Percentiles rank a stretch among this genome's conserved stretches.
Conservation (phyloP, 1,140 invertebrate genomes). For the Thalassaphorura encarpata region DNA sequence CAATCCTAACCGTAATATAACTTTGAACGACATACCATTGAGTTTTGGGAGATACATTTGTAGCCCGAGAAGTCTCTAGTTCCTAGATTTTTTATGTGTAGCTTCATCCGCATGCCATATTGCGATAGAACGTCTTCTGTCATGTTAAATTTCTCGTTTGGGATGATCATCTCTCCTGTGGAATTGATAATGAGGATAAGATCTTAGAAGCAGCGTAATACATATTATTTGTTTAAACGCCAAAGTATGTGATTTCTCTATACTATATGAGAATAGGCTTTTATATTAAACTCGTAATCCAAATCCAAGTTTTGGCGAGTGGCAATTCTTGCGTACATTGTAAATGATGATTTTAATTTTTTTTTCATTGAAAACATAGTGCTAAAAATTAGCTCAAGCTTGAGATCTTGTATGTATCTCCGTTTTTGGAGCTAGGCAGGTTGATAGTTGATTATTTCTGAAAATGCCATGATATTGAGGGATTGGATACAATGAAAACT, state of each 20-base stretch:
- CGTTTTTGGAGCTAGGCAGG: too few relatives aligned
- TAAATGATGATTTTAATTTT: too few relatives aligned
- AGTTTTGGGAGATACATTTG: constrained; percentile 86
- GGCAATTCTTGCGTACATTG: too few relatives aligned
- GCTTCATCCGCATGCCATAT: constrained; percentile 66
- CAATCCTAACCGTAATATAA: not conserved
- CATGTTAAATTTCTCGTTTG: constrained; percentile 68
- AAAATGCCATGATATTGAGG: too few relatives aligned
- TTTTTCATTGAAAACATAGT: too few relatives aligned
- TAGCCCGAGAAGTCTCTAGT: constrained; percentile 74
- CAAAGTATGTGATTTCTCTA: not conserved
- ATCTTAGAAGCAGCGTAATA: too few relatives aligned
- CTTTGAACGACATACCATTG: too few relatives aligned
- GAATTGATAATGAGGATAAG: not conserved
- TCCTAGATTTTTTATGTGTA: constrained; percentile 57
- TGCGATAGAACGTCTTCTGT: constrained; percentile 58
- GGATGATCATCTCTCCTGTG: constrained; percentile 75
- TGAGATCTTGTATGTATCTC: too few relatives aligned
- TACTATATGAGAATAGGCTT: not conserved
- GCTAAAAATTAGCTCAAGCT: too few relatives aligned
- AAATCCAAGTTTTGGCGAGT: too few relatives aligned
- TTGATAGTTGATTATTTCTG: too few relatives aligned
- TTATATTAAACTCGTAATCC: too few relatives aligned
- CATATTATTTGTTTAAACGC: not conserved
- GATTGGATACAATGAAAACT: not conserved